Base-by-base conservation (phyloP, 1,140 invertebrate genomes). In the Laupala kohalensis region DNA sequence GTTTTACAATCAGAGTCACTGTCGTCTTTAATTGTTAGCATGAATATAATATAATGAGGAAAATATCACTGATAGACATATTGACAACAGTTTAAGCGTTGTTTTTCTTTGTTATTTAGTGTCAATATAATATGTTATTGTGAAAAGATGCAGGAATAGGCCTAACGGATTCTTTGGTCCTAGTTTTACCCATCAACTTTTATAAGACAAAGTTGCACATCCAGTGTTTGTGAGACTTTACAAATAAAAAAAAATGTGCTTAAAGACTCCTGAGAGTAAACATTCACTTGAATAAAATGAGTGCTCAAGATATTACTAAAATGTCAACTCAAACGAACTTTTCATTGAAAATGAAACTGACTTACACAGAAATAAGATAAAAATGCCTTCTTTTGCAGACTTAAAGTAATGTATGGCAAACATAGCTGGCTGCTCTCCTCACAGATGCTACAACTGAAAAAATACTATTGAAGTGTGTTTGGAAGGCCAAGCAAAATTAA, bases 161-260 rank as follows among this genome's bases (percentile, higher is more conserved):
- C 69, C 69, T 70, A 70, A 63, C 24, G 69, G 53, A 30, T 70
- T 27, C n/a, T 70, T 64, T n/a, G 69, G 69, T 63, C 69, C 63
- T 25, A 70, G 37, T 70, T 70, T 12, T 25, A 64, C 23, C 26
- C 26, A 25, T 66, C 64, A 66, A 24, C 23, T 66, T 66, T 27
- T 66, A 66, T 66, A 24, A 27, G 9, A 66, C 23, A 66, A n/a
- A 27, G 23, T 24, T 66, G 26, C 26, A 25, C 9, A 63, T 63
- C 12, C 12, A 66, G 64, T 27, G 23, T 25, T n/a, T 66, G 64
- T 66, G 64, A 13, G 53, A n/a, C 12, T 53, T 19, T 53, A 53
- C 37, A 13, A 19, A 13, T 53, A 19, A 53, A 19, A 53, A 19
- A 53, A 53, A 53, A 53, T 53, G 37, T 53, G 37, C 37, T 53